Conservation (phyloP, 2,797 vertebrate species). For the Malurus splendens region DNA sequence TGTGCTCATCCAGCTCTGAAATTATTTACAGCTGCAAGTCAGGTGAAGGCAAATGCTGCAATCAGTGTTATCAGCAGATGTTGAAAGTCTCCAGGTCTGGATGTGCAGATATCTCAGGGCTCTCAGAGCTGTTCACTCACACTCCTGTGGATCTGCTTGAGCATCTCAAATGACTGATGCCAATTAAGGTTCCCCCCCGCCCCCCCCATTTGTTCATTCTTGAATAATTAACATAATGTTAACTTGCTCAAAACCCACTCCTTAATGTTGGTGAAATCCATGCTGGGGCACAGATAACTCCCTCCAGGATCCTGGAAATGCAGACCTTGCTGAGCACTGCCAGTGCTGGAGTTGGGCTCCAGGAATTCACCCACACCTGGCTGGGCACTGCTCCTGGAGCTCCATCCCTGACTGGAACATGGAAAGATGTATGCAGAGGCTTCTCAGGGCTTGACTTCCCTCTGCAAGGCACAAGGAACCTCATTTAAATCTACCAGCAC, state of each 20-base stretch:
- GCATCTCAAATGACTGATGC: background rate
- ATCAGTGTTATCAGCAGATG: background rate
- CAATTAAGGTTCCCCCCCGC: background rate
- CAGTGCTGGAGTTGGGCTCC: fast-evolving
- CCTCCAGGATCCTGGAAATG: background rate
- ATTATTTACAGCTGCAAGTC: background rate
- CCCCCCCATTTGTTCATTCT: background rate
- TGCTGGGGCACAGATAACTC: background rate
- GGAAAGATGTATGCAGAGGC: background rate
- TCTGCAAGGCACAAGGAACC: background rate
- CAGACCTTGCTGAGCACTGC: background rate
- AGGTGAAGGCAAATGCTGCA: fast-evolving
- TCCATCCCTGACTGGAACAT: background rate
- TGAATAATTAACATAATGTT: background rate
- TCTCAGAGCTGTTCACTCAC: background rate
- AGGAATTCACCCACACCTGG: background rate
- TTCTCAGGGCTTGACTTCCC: background rate
- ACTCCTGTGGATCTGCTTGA: background rate
- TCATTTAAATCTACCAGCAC: background rate
- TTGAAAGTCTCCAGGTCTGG: background rate
- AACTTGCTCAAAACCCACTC: background rate
- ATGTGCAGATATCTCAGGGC: fast-evolving
- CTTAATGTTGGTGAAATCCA: background rate
- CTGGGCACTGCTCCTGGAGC: background rate
- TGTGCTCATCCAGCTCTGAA: background rate